Base-by-base conservation (phyloP, 1,140 invertebrate species). In the Drosophila suzukii region DNA sequence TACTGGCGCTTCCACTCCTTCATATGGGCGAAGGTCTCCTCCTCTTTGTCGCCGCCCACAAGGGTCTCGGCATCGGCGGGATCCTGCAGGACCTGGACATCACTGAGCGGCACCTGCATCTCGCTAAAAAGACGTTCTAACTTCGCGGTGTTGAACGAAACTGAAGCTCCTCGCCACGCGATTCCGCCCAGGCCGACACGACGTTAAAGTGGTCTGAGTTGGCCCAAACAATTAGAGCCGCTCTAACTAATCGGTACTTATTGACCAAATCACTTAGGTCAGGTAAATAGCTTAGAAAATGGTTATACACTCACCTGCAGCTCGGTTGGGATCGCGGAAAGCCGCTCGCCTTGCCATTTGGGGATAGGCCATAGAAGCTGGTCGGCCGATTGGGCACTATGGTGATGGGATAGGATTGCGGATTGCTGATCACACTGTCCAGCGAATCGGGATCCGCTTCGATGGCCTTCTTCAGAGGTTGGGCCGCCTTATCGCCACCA, bases 361-460 rank as follows among this genome's bases (percentile, higher is more conserved):
- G 50, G 24, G 78, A 58, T 20, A 84, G 61, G 15, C 91, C 81
- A 61, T 91, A 91, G 36, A 91, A 90, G 38, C 84, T 92, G 39
- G 75, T 71, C 27, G 91, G 81, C 20, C 86, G 72, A 80, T 91
- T 91, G 12, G 91, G 91, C 41, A 92, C 86, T 44, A 92, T 90
- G 15, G 91, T 92, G 17, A 92, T 91, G 43, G 91, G 91, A 78
- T 90, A 92, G 11, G 91, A 92, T 13, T 88, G 76, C 10, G 91
- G 91, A 78, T 92, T 91, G 38, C 88, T 91, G 43, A 92, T 92
- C 11, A 92, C 90, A 62, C 91, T 92, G 62, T 92, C 91, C 55
- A 92, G 62, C 5, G 92, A 92, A 36, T 92, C 91, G 41, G 92
- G 92, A 65, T 92, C 91, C 41, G 76, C 78, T 34, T 92, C 92